These are phyloP conservation scores for Vombatus ursinus DNA, from an alignment of 2,113 vertebrate genomes.

Conservation along the genomic window DNA sequence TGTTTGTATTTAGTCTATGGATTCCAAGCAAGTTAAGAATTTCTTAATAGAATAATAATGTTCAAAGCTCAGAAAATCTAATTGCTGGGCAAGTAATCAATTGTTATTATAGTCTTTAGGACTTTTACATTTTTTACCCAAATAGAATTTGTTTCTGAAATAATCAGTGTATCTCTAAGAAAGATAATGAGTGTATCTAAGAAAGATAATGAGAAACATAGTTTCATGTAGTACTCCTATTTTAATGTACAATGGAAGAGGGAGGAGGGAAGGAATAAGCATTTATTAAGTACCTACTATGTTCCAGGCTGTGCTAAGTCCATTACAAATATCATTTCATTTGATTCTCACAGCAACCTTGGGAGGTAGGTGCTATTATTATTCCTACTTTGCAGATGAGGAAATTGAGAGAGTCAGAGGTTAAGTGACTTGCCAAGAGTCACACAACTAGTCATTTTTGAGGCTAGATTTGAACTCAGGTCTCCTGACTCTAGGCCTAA, in stretches of 20 bases:
- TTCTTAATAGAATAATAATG: constrained; percentile 58
- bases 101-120: constrained; percentile 54
- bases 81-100: constrained; percentile 61
- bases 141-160: constrained; percentile 58
- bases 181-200: too few relatives aligned
- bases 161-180: constrained; percentile 33
- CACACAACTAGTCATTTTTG: background rate
- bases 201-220: too few relatives aligned
- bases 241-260: too few relatives aligned
- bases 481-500: background rate
- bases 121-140: constrained; percentile 42
- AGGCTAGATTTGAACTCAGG: background rate
- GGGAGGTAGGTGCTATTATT: too few relatives aligned
- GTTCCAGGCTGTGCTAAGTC: too few relatives aligned
- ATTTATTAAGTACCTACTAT: too few relatives aligned
- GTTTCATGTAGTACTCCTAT: too few relatives aligned
- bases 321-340: too few relatives aligned
- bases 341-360: too few relatives aligned
- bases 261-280: too few relatives aligned
- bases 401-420: background rate
- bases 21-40: constrained; percentile 56
- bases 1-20: constrained; percentile 32
- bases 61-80: constrained; percentile 69
- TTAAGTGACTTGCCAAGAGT: background rate
- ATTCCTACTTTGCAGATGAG: background rate